Base-by-base conservation (phyloP, 2,113 vertebrate genomes). In the Thamnaconus septentrionalis region DNA sequence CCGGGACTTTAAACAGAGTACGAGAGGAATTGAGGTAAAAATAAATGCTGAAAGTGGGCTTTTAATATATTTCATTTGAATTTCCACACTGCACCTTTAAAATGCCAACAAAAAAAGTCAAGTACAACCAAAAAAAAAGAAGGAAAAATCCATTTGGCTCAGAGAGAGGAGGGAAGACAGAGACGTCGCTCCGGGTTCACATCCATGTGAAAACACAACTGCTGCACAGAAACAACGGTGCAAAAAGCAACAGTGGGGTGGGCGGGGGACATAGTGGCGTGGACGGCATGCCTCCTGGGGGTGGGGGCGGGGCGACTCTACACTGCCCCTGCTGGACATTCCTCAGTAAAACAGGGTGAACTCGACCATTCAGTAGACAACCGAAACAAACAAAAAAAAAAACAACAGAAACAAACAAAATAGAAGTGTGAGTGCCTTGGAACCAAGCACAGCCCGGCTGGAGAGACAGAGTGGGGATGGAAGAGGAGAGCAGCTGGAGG, bases 161-260 rank as follows among this genome's bases (percentile, higher is more conserved):
- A 31, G 18, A 31, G 18, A 31, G 18, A 31, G 18, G 18, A 31
- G 18, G 18, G 18, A 31, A 31, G 18, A 31, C 18, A 31, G 2
- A 31, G 18, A 42, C 44, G 58, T 58, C 56, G 48, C 50, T 53
- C 18, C 18, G 18, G 40, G 44, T 74, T 78, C 31, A 54, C 69
- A 93, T 93, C 93, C 96, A 98, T 97, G 97, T 98, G 96, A 95
- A 98, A 95, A 95, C 93, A 96, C 95, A 96, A 96, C 80, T 64
- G 56, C 56, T 46, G 78, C 56, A 85, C 71, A 83, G 1, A 31
- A 31, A 31, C 18, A 31, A 31, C 18, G 18, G 18, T 31, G 18
- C 18, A 31, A 31, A 31, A 31, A 31, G 2, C 2, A 31, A 31
- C 89, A 91, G 85, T 91, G 88, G 88, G 84, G 81, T 91, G 88